Base-by-base conservation (phyloP, 2,797 vertebrate species). In the Sebastes itinus region DNA sequence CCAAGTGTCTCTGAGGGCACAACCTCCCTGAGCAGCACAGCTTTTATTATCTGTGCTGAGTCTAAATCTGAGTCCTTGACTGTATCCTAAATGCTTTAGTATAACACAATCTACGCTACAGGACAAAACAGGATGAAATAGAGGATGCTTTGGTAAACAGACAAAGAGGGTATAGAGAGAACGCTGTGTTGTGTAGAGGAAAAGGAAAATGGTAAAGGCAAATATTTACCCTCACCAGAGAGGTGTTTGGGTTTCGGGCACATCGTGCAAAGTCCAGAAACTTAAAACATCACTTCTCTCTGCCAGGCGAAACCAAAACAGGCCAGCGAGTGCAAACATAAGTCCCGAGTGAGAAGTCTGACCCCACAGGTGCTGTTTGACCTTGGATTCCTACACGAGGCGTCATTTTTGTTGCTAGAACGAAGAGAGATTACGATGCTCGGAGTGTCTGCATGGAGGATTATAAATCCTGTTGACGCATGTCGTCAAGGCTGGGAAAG, bases 241-340 rank as follows among this genome's bases (percentile, higher is more conserved):
- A 82, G 5, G 49, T 95, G 88, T 94, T 95, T 95, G 92, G 93
- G 94, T 95, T 94, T 94, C 92, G 83, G 62, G 78, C 38, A 38
- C 60, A 7, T 72, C 11, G 88, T 92, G 77, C 85, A 93, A 94
- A 94, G 93, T 94, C 88, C 81, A 88, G 77, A 85, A 65, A 61
- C 67, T 14, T 65, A 76, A 81, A 85, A 69, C 8, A 13, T n/a
- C 28, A 59, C 67, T 72, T 71, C 20, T 64, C 4, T 18, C 64
- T 55, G 18, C 18, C 55, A 7, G 25, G 22, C 35, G 52, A 91
- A 87, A 77, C 78, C 6, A 27, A 87, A 83, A 80, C 62, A 80
- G 66, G 35, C 70, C 59, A 58, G 42, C 9, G 4, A 72, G 74
- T 30, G 76, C 32, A 84, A 85, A 78, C 79, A 75, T n/a, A 67